Percentiles rank a stretch among this genome's conserved stretches.
Evolutionary conservation across 2,888 invertebrate species (phyloP).

Genomic region (Macaria notata): DNA sequence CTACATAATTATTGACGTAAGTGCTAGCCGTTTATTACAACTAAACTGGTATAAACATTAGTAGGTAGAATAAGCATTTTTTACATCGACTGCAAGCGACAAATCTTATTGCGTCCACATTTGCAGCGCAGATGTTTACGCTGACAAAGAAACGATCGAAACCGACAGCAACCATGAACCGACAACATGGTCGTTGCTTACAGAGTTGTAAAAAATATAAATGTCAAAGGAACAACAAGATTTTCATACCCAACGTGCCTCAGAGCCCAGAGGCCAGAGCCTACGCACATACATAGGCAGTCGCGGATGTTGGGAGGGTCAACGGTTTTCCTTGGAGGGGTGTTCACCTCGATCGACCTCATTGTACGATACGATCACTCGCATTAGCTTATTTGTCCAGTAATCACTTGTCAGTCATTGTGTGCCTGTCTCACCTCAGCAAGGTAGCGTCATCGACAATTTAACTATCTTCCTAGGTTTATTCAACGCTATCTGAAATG

Average conservation of each 20-base stretch:
- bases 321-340: slow-evolving; percentile 77
- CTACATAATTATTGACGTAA: too few relatives aligned
- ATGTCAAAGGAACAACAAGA: slow-evolving; percentile 14
- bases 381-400: slow-evolving; percentile 34
- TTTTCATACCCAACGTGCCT: slow-evolving; percentile 28
- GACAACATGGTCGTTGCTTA: too few relatives aligned
- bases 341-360: slow-evolving; percentile 76
- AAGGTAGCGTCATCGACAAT: slow-evolving; percentile 8
- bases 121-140: too few relatives aligned
- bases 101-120: too few relatives aligned
- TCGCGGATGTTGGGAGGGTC: slow-evolving; percentile 70
- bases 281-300: slow-evolving; percentile 13
- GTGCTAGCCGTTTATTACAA: too few relatives aligned
- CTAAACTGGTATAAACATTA: too few relatives aligned
- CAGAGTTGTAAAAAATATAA: slow-evolving; percentile 1
- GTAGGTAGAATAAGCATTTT: too few relatives aligned
- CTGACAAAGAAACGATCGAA: too few relatives aligned
- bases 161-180: too few relatives aligned
- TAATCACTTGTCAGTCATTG: slow-evolving; percentile 31
- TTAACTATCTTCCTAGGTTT: too few relatives aligned
- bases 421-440: slow-evolving; percentile 8
- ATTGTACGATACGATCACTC: slow-evolving; percentile 49
- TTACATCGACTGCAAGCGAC: too few relatives aligned
- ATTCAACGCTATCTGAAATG: too few relatives aligned
- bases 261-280: not conserved